Evolutionary conservation across 2,888 invertebrate species (phyloP).

Genomic region (Pheosia gnoma): DNA sequence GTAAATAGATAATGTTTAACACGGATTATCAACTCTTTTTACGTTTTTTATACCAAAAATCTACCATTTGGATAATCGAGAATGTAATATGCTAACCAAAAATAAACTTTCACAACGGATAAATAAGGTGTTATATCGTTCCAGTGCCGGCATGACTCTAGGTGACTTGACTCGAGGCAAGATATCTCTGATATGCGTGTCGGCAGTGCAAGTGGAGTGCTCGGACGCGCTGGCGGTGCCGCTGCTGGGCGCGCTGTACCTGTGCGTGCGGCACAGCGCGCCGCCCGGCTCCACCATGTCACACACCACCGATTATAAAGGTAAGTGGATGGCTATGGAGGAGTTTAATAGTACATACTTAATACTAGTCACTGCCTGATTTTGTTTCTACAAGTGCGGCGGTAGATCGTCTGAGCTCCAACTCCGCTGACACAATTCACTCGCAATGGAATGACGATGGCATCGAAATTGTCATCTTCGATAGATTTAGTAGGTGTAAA

Average conservation of each 20-base stretch:
- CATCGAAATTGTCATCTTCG: no score
- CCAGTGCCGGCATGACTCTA: constrained; percentile 69
- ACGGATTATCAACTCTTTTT: no score
- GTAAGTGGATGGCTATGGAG: constrained; percentile 24
- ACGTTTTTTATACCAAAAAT: no score
- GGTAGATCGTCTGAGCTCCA: no score
- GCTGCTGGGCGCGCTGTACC: constrained; percentile 71
- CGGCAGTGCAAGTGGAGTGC: constrained; percentile 74
- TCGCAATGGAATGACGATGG: no score
- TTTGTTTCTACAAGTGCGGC: no score
- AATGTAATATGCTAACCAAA: not conserved
- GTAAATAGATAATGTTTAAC: no score
- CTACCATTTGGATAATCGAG: no score
- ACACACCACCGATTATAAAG: constrained; percentile 58
- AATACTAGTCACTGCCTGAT: no score
- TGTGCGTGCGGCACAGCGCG: constrained; percentile 75
- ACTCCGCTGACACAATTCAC: no score
- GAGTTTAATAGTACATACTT: no score
- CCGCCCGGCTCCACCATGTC: constrained; percentile 37
- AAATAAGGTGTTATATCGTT: constrained; percentile 3
- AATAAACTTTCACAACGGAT: not conserved
- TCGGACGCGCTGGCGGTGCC: constrained; percentile 72
- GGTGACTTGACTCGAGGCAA: constrained; percentile 67
- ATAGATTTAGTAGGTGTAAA: no score
- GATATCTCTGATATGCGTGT: constrained; percentile 70